These are phyloP conservation scores for Dascyllus trimaculatus DNA, from an alignment of 2,113 vertebrate species.

Conservation along the genomic window DNA sequence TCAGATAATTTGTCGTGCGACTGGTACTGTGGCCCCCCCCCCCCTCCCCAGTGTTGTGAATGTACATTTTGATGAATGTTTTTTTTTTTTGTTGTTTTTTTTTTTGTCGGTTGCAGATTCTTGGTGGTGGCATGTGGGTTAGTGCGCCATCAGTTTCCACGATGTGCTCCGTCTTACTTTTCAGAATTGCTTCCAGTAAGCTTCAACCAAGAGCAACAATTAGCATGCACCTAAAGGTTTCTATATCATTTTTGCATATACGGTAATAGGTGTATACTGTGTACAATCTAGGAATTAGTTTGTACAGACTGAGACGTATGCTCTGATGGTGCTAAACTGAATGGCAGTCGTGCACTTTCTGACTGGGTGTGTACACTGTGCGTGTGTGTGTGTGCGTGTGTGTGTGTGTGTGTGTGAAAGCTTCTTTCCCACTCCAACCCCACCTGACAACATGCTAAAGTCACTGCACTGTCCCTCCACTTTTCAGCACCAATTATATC, in stretches of 20 bases:
- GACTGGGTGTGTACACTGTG: constrained; percentile 54
- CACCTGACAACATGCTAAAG: constrained; percentile 70
- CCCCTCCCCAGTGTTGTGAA: constrained; percentile 64
- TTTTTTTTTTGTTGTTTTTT: no score
- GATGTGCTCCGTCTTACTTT: constrained; percentile 70
- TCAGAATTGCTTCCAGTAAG: constrained; percentile 81
- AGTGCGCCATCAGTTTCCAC: constrained; percentile 57
- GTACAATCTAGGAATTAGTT: constrained; percentile 72
- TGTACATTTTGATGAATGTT: constrained; percentile 76
- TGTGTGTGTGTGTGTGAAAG: constrained; percentile 34
- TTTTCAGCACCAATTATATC: constrained; percentile 83
- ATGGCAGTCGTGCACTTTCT: constrained; percentile 83
- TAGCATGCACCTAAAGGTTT: constrained; percentile 77
- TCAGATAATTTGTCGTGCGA: constrained; percentile 42
- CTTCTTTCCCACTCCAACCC: constrained; percentile 41
- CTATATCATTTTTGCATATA: constrained; percentile 67
- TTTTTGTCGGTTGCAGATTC: constrained; percentile 56
- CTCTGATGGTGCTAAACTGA: constrained; percentile 86
- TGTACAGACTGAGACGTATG: constrained; percentile 77
- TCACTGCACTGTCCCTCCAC: constrained; percentile 82
- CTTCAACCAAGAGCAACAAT: constrained; percentile 78
- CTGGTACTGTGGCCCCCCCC: constrained; percentile 56
- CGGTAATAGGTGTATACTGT: constrained; percentile 64
- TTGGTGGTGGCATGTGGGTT: constrained; percentile 55
- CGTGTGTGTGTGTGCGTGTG: constrained; percentile 17